Conservation (phyloP, 2,888 invertebrate genomes). For the Drosophila macrospina region DNA sequence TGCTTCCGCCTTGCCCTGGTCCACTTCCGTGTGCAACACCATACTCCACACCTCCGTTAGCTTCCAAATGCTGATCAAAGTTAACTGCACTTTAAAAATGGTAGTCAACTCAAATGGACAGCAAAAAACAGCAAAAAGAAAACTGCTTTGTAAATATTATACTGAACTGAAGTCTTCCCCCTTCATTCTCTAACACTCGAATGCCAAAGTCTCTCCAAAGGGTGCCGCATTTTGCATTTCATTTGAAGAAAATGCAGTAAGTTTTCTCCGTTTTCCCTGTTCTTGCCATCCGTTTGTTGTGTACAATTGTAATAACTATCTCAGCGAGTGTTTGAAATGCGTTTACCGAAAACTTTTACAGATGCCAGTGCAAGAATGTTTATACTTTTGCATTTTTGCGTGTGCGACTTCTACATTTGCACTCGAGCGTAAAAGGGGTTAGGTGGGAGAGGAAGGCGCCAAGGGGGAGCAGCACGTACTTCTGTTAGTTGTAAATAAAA, state of each 20-base stretch:
- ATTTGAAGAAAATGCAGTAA: slow-evolving; percentile 69
- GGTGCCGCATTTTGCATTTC: slow-evolving; percentile 73
- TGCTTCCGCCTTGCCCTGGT: slow-evolving; percentile 62
- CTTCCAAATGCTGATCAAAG: slow-evolving; percentile 60
- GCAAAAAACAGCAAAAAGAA: slow-evolving; percentile 33
- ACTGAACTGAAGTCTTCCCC: slow-evolving; percentile 3
- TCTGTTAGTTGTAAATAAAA: slow-evolving; percentile 62
- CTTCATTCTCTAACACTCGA: not conserved
- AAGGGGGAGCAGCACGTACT: slow-evolving; percentile 43
- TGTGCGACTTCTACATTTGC: slow-evolving; percentile 53
- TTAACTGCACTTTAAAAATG: slow-evolving; percentile 77
- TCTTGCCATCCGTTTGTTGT: slow-evolving; percentile 43
- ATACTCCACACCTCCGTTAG: slow-evolving; percentile 12
- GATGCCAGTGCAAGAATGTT: slow-evolving; percentile 71
- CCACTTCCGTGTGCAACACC: slow-evolving; percentile 50
- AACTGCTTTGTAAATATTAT: slow-evolving; percentile 69
- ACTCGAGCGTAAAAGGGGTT: not conserved
- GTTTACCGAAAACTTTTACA: slow-evolving; percentile 77
- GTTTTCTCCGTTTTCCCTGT: slow-evolving; percentile 32
- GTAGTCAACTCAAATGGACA: slow-evolving; percentile 63
- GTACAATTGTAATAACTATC: slow-evolving; percentile 80
- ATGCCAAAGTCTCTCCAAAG: not conserved
- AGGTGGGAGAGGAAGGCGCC: not conserved
- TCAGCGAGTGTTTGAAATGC: slow-evolving; percentile 81
- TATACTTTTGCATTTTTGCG: slow-evolving; percentile 69